Evolutionary conservation across 2,113 vertebrate genomes (phyloP).

Genomic region (Dicaeum eximium): DNA sequence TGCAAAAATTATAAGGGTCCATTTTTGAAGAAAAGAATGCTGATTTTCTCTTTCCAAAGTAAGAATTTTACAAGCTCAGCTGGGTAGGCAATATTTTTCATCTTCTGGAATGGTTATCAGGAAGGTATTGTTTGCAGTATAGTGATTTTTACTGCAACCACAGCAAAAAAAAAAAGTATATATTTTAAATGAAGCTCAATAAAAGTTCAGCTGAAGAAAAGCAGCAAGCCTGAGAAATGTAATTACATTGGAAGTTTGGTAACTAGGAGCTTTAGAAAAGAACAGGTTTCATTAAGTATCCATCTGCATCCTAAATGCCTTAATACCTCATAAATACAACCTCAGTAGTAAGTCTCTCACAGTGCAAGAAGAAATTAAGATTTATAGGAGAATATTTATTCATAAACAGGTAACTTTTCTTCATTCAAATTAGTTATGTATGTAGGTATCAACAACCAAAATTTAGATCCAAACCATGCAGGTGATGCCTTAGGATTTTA

Average conservation of each 20-base stretch:
- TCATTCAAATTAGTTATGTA: neutral
- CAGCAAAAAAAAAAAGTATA: neutral
- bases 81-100: slow-evolving; percentile 5
- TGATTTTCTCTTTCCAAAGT: neutral
- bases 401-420: neutral
- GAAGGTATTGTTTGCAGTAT: neutral
- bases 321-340: neutral
- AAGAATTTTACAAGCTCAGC: neutral
- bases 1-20: neutral
- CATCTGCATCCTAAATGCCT: neutral
- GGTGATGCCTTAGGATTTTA: neutral
- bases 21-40: slow-evolving; percentile 10
- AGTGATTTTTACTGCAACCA: neutral
- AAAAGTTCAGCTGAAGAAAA: neutral
- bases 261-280: neutral
- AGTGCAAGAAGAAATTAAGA: neutral
- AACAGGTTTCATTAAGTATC: neutral
- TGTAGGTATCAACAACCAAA: neutral
- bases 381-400: neutral
- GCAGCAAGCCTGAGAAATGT: neutral
- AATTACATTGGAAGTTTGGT: neutral
- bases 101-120: neutral
- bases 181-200: neutral
- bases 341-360: neutral
- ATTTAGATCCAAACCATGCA: neutral